phyloP scores from a whole-genome alignment of 2,113 vertebrate genomes.

The Mus spicilegus region DNA sequence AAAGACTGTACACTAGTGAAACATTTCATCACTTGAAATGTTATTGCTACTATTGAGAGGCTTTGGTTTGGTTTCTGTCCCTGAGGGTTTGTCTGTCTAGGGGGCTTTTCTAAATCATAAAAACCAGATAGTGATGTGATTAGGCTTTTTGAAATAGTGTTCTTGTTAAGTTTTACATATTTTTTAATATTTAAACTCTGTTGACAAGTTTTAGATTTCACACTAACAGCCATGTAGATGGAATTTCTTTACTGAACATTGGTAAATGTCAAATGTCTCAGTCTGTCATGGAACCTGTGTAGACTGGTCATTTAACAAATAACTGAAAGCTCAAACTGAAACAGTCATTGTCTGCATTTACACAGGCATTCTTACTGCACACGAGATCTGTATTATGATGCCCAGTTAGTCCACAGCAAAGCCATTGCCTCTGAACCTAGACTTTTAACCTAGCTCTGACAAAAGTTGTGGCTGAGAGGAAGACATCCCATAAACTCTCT shows the following conservation, averaged over 20 bases:
- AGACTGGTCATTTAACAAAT: neutral
- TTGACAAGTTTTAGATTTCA: neutral
- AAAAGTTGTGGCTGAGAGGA: neutral
- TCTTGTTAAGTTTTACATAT: slow-evolving; percentile 16
- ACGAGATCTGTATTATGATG: neutral
- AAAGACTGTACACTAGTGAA: neutral
- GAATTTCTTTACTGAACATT: neutral
- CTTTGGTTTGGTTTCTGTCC: neutral
- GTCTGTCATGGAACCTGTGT: neutral
- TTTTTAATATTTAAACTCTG: neutral
- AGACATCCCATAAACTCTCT: neutral
- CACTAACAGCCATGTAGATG: neutral
- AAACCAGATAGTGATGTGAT: neutral
- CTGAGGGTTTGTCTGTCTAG: neutral
- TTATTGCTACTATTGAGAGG: neutral
- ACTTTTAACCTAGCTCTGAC: neutral
- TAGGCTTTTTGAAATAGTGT: neutral
- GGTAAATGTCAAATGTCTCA: neutral
- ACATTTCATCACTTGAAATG: neutral
- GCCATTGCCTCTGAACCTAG: neutral
- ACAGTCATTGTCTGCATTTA: neutral
- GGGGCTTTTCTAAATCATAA: neutral
- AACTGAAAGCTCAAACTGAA: neutral
- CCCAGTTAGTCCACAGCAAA: neutral
- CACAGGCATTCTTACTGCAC: neutral